phyloP scores from a whole-genome alignment of 2,113 vertebrate species.

The Daboia siamensis region DNA sequence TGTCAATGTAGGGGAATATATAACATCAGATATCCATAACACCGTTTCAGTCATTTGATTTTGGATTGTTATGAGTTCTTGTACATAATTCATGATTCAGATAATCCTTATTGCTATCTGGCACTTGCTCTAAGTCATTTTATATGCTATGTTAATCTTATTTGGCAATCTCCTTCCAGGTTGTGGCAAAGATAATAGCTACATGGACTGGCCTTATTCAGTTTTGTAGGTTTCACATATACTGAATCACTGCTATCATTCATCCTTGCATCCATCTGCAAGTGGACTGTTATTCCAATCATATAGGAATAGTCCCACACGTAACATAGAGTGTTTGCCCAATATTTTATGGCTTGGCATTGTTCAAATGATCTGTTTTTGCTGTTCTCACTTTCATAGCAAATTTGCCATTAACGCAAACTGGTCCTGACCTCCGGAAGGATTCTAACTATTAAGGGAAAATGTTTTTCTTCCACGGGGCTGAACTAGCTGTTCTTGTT shows the following conservation, averaged over 20 bases:
- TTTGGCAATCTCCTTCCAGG: not conserved
- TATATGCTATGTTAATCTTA: not conserved
- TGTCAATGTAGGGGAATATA: not conserved
- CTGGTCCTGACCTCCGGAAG: conserved; percentile 63
- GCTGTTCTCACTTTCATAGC: not conserved
- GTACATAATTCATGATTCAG: not conserved
- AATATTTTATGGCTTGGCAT: not conserved
- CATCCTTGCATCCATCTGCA: not conserved
- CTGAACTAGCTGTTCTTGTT: conserved; percentile 58
- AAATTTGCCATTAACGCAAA: conserved; percentile 47
- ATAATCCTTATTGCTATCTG: not conserved
- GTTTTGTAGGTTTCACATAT: not conserved
- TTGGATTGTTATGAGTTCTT: not conserved
- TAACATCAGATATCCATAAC: not conserved
- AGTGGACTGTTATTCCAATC: not conserved
- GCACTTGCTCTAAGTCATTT: not conserved
- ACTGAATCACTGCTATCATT: not conserved
- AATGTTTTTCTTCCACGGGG: conserved; percentile 62
- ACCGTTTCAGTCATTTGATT: not conserved
- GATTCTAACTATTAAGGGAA: conserved; percentile 58
- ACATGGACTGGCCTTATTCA: not conserved
- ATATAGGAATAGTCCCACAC: not conserved
- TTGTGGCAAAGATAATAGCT: not conserved
- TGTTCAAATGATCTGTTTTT: conserved; percentile 2
- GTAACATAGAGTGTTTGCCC: not conserved